phyloP scores from a whole-genome alignment of 2,113 vertebrate species.

The Pionites leucogaster region DNA sequence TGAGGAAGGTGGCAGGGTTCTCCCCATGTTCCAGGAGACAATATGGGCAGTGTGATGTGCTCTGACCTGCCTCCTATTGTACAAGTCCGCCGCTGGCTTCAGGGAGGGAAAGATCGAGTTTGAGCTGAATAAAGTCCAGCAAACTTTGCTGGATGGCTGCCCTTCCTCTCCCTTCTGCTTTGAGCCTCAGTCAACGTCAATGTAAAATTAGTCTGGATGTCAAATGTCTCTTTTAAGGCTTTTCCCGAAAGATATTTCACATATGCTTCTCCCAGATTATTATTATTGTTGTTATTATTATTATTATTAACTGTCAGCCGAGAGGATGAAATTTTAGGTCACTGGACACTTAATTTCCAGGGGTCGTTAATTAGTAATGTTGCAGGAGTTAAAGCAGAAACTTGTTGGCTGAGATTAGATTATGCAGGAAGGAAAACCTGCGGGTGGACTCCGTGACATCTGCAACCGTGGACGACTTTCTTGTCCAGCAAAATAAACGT shows the following conservation, averaged over 20 bases:
- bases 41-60: background rate
- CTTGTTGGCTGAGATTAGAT: slow-evolving; percentile 8
- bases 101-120: background rate
- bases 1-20: background rate
- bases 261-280: background rate
- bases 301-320: background rate
- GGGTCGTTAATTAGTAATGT: slow-evolving; percentile 25
- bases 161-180: background rate
- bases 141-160: slow-evolving; percentile 35
- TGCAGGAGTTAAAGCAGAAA: background rate
- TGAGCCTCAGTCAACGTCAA: background rate
- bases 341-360: background rate
- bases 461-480: background rate
- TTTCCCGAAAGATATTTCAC: background rate
- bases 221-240: background rate
- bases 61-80: slow-evolving; percentile 44
- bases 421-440: background rate
- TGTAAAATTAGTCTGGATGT: background rate
- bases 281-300: background rate
- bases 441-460: background rate
- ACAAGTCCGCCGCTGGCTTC: background rate
- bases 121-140: slow-evolving; percentile 16
- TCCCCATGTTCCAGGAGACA: slow-evolving; percentile 1
- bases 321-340: background rate
- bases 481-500: background rate